Evolutionary conservation across 2,797 vertebrate species (phyloP).

Genomic region (Crocodylus rhombifer): DNA sequence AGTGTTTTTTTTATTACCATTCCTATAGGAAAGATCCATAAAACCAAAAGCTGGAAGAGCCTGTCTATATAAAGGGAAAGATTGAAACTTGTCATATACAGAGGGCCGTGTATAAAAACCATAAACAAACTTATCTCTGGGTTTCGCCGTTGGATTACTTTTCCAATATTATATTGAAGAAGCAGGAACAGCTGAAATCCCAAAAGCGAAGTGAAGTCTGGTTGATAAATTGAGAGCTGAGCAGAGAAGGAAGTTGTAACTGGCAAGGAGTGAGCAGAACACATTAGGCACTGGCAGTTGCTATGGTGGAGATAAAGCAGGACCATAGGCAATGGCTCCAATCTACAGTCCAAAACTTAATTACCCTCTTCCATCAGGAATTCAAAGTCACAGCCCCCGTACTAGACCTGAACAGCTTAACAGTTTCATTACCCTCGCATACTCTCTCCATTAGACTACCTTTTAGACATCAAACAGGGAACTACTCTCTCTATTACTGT

Average conservation of each 20-base stretch:
- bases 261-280: background rate
- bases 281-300: background rate
- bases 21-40: background rate
- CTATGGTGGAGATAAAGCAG: background rate
- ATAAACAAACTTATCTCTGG: background rate
- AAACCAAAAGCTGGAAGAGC: background rate
- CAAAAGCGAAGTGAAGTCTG: background rate
- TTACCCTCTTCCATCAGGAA: background rate
- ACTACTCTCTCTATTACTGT: background rate
- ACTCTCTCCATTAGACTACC: background rate
- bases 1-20: background rate
- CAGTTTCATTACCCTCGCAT: background rate
- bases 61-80: background rate
- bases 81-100: background rate
- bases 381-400: background rate
- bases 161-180: background rate
- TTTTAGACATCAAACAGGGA: background rate
- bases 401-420: background rate
- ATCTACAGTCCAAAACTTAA: background rate
- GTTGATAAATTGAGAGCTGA: background rate
- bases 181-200: background rate
- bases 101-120: background rate
- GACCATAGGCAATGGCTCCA: background rate
- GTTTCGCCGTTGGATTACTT: constrained; percentile 31
- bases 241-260: background rate